Evolutionary conservation across 2,888 invertebrate species (phyloP).

Genomic region (Proisotoma minuta): DNA sequence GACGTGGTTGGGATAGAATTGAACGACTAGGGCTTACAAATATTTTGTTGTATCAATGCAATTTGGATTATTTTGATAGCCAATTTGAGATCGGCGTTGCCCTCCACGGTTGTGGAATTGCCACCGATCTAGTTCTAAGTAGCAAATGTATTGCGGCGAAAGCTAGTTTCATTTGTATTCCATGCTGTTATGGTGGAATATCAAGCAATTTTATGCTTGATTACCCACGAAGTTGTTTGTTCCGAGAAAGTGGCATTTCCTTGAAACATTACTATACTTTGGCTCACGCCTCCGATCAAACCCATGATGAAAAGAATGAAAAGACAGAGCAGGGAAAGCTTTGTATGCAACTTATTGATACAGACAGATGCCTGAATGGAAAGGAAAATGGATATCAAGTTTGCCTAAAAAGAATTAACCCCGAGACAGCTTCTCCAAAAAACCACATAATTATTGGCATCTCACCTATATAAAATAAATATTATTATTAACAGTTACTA

Average conservation of each 20-base stretch:
- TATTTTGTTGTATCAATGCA: conserved; percentile 75
- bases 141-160: conserved; percentile 67
- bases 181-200: conserved; percentile 90
- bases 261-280: conserved; percentile 68
- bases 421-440: conserved; percentile 81
- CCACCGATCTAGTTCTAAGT: conserved; percentile 84
- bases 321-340: conserved; percentile 70
- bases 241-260: conserved; percentile 43
- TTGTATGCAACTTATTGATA: conserved; percentile 86
- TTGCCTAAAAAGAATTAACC: conserved; percentile 61
- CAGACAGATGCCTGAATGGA: conserved; percentile 72
- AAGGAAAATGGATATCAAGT: conserved; percentile 70
- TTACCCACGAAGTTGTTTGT: conserved; percentile 70
- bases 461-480: no score
- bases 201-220: conserved; percentile 71
- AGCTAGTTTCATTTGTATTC: conserved; percentile 83
- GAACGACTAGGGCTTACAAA: conserved; percentile 65
- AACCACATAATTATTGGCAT: conserved; percentile 80
- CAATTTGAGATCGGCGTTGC: conserved; percentile 77
- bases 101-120: conserved; percentile 90
- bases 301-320: conserved; percentile 66
- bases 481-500: no score
- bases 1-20: conserved; percentile 68
- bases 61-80: conserved; percentile 71
- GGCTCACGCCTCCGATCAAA: conserved; percentile 89